Evolutionary conservation across 2,888 invertebrate genomes (phyloP).

Genomic region (Drosophila prolongata): DNA sequence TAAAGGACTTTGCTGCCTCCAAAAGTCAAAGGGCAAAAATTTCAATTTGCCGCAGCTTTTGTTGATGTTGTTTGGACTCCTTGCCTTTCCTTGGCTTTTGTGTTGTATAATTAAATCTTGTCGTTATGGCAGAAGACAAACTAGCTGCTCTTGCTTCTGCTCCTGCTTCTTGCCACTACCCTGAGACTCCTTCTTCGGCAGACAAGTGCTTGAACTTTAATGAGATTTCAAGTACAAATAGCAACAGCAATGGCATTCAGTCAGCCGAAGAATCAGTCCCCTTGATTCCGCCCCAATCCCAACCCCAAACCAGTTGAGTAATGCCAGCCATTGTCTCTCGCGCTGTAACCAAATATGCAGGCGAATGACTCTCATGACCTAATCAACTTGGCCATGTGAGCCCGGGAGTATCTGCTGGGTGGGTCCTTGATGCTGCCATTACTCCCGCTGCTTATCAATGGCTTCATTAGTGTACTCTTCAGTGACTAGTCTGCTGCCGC

Average conservation of each 20-base stretch:
- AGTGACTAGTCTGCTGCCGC: slow-evolving; percentile 25
- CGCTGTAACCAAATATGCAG: slow-evolving; percentile 63
- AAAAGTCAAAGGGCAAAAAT: slow-evolving; percentile 44
- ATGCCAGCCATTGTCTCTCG: slow-evolving; percentile 61
- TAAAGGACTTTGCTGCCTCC: background rate
- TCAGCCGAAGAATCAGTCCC: slow-evolving; percentile 4
- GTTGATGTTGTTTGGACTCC: slow-evolving; percentile 40
- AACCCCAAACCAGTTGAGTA: slow-evolving; percentile 16
- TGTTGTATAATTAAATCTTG: slow-evolving; percentile 76
- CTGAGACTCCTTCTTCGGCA: slow-evolving; percentile 41
- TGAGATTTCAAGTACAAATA: slow-evolving; percentile 78
- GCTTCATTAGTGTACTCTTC: slow-evolving; percentile 71
- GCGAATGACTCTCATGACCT: slow-evolving; percentile 56
- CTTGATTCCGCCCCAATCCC: background rate
- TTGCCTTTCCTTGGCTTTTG: slow-evolving; percentile 53
- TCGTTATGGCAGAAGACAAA: slow-evolving; percentile 64
- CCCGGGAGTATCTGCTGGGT: background rate
- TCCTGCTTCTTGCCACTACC: slow-evolving; percentile 10
- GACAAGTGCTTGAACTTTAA: slow-evolving; percentile 75
- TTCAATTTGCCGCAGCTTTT: slow-evolving; percentile 59
- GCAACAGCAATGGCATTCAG: slow-evolving; percentile 27
- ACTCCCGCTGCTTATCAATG: slow-evolving; percentile 67
- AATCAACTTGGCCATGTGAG: slow-evolving; percentile 56
- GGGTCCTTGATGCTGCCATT: slow-evolving; percentile 33
- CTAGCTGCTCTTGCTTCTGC: slow-evolving; percentile 24